Conservation (phyloP, 2,888 invertebrate genomes). For the Pandemis cinnamomeana region DNA sequence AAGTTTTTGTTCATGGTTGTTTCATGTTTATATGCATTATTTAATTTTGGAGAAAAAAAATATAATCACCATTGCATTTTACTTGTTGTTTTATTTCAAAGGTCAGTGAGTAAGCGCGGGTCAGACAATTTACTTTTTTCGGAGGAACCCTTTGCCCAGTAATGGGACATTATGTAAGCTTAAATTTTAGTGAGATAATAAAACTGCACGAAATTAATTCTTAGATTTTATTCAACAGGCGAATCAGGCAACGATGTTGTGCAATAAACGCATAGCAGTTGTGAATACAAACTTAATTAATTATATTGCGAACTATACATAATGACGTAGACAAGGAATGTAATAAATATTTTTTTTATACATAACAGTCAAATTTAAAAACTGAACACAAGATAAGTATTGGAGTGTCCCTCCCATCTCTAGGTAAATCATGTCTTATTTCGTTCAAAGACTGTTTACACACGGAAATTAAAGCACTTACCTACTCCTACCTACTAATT, state of each 20-base stretch:
- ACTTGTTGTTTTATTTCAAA: conserved; percentile 57
- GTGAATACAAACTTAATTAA: conserved; percentile 9
- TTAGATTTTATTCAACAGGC: conserved; percentile 33
- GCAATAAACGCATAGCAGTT: conserved; percentile 13
- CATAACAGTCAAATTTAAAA: not conserved
- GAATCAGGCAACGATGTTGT: conserved; percentile 31
- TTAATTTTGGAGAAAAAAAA: conserved; percentile 75
- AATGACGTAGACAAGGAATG: conserved; percentile 32
- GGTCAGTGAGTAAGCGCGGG: too few species aligned
- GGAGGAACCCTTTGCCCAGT: too few species aligned
- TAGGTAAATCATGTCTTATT: too few species aligned
- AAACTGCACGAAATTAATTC: conserved; percentile 1
- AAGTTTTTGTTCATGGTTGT: conserved; percentile 69
- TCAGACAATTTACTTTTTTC: too few species aligned
- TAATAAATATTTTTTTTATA: conserved; percentile 16
- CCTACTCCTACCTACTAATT: too few species aligned
- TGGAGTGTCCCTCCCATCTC: too few species aligned
- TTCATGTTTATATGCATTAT: conserved; percentile 77
- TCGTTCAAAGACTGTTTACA: too few species aligned
- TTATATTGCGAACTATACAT: conserved; percentile 6
- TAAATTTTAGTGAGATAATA: not conserved
- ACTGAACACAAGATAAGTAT: not conserved
- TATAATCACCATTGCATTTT: conserved; percentile 83
- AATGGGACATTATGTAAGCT: too few species aligned
- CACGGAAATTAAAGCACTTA: too few species aligned